Conservation (phyloP, 1,140 invertebrate genomes). For the Brachionus calyciflorus region DNA sequence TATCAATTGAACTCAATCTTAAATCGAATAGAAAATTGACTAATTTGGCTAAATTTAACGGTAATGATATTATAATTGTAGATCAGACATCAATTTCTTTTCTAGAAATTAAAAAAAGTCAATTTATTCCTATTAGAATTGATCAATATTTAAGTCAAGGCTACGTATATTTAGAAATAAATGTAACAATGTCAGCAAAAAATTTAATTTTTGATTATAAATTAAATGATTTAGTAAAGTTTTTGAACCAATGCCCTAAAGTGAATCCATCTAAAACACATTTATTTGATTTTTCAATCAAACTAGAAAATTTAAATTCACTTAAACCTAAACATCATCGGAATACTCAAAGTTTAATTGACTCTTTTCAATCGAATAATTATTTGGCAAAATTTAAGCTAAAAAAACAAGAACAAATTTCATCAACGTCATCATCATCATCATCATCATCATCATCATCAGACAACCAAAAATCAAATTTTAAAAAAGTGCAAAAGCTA, state of each 20-base stretch:
- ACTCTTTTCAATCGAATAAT: background rate
- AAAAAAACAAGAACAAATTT: background rate
- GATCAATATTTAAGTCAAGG: background rate
- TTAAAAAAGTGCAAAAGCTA: too few species aligned
- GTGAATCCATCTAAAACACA: background rate
- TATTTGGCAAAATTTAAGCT: background rate
- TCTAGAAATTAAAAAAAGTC: background rate
- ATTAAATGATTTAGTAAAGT: background rate
- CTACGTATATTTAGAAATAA: background rate
- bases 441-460: too few species aligned
- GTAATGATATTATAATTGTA: background rate
- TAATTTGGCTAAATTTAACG: too few species aligned
- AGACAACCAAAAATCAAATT: background rate
- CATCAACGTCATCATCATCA: background rate
- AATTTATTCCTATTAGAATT: background rate
- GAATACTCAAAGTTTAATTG: background rate
- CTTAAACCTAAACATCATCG: too few species aligned
- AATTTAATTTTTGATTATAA: background rate
- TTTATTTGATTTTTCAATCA: conserved; percentile 20
- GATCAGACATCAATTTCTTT: background rate
- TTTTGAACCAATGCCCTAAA: background rate
- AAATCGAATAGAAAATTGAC: too few species aligned
- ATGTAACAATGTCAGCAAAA: background rate
- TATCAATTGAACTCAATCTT: background rate
- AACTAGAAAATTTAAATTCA: background rate